phyloP scores from a whole-genome alignment of 1,140 invertebrate genomes.

The Dryas iulia region DNA sequence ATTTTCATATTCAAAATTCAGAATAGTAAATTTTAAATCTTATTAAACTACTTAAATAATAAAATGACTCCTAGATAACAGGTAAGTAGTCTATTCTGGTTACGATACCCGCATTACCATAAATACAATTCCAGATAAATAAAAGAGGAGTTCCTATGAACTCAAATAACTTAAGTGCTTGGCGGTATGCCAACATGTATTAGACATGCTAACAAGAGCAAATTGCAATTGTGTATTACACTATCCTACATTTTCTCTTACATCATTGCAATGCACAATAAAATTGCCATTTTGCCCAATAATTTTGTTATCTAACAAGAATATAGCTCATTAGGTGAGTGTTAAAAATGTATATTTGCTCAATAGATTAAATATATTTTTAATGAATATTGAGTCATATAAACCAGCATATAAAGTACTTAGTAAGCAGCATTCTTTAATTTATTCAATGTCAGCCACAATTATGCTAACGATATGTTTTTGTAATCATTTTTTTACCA shows the following conservation, averaged over 20 bases:
- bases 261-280: background rate
- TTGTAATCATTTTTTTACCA: constrained; percentile 14
- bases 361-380: background rate
- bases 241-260: constrained; percentile 4
- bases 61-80: background rate
- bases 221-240: constrained; percentile 13
- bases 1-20: too few species aligned
- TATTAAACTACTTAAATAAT: background rate
- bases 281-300: background rate
- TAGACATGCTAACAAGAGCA: constrained; percentile 16
- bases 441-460: constrained; percentile 50
- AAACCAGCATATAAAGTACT: background rate
- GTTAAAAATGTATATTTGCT: background rate
- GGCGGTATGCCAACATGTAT: constrained; percentile 37
- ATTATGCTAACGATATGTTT: constrained; percentile 45
- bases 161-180: constrained; percentile 36
- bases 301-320: background rate
- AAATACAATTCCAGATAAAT: constrained; percentile 26
- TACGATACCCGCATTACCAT: background rate
- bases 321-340: constrained; percentile 2
- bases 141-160: constrained; percentile 25
- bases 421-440: constrained; percentile 29
- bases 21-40: too few species aligned
- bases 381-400: background rate
- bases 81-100: background rate